Conservation (phyloP, 2,888 invertebrate species). For the Pyrochroa serraticornis region DNA sequence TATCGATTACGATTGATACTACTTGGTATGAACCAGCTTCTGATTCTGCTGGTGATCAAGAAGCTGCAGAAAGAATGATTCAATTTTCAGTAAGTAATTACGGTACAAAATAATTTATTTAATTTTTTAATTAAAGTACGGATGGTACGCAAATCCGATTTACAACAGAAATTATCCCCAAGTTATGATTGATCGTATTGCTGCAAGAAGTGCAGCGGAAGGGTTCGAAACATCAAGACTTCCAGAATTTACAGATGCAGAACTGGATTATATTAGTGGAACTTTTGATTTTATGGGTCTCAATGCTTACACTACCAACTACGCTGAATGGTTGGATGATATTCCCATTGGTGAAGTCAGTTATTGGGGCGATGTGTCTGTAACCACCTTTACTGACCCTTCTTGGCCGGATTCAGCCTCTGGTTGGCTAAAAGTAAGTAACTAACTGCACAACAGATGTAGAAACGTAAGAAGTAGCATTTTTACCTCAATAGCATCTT, state of each 20-base stretch:
- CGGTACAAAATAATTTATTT: neutral
- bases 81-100: constrained; percentile 59
- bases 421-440: constrained; percentile 52
- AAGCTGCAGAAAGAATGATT: constrained; percentile 63
- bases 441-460: constrained; percentile 28
- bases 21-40: constrained; percentile 68
- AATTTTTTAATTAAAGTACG: constrained; percentile 29
- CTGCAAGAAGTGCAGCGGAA: constrained; percentile 64
- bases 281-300: constrained; percentile 76
- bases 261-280: constrained; percentile 64
- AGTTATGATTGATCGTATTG: constrained; percentile 66
- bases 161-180: constrained; percentile 71
- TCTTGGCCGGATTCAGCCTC: constrained; percentile 55
- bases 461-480: no score
- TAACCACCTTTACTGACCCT: constrained; percentile 6
- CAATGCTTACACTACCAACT: constrained; percentile 73
- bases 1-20: constrained; percentile 63
- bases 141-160: constrained; percentile 62
- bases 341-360: neutral
- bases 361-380: constrained; percentile 12
- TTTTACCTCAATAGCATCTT: no score
- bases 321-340: constrained; percentile 59
- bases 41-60: constrained; percentile 61
- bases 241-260: constrained; percentile 65
- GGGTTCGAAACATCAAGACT: constrained; percentile 66